Base-by-base conservation (phyloP, 2,113 vertebrate species). In the Oncorhynchus tshawytscha region DNA sequence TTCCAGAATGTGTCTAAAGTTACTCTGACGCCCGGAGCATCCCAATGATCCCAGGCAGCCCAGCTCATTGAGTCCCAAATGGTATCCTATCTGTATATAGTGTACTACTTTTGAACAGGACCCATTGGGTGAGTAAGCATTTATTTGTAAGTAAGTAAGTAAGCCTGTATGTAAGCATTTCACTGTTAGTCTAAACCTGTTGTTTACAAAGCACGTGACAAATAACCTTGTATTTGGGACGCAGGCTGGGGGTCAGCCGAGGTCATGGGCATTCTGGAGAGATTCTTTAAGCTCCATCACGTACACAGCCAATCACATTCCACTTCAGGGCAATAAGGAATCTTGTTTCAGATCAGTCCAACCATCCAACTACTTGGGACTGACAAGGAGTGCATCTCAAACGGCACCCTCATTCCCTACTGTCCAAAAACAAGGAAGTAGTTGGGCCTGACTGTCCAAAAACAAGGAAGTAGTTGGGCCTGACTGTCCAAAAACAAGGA, bases 1-100 rank as follows among this genome's bases (percentile, higher is more conserved):
- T 87, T 60, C 49, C 83, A 88, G 87, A 88, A 92, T 91, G 82
- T 84, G 87, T 91, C 88, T 94, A 86, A 87, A 90, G 86, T 94
- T 94, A 93, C 93, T 86, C 2, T 45, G 39, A 45, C 9, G 84
- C 91, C 85, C 70, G 80, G 76, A 84, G 90, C 91, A 92, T 90
- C 85, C 78, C 57, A 45, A 8, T 45, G 39, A 45, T 45, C 39
- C 39, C 39, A 45, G 39, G 39, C 39, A 45, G 39, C 8, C 9
- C 39, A 45, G 39, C 83, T 80, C 83, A 78, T 86, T 82, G 51
- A 7, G 4, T 54, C 15, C 51, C 51, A 54, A 54, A 54, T 15
- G 12, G 12, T 15, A 54, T 15, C 51, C 51, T 54, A 54, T 54
- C 3, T 1, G 4, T 54, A 16, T 16, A 54, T 18, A 54, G 51